These are phyloP conservation scores for Dendrocopos noguchii DNA, from an alignment of 2,113 vertebrate species.

Conservation along the genomic window DNA sequence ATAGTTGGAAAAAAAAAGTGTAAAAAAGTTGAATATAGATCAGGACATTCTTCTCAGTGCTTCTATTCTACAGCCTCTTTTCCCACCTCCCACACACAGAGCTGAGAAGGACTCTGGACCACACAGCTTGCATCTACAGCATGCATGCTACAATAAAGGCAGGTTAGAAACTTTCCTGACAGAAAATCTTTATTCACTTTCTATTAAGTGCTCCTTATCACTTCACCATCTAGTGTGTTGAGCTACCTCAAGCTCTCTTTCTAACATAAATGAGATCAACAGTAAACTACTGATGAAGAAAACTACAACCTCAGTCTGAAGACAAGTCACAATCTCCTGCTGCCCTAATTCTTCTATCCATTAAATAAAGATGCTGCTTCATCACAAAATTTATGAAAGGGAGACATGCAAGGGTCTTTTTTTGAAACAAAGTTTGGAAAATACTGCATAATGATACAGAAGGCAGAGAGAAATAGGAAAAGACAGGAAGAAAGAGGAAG, in stretches of 20 bases:
- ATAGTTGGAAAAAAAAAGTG: not conserved
- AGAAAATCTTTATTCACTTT: conserved; percentile 48
- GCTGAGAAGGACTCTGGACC: rapidly evolving
- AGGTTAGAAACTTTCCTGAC: not conserved
- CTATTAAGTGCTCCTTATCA: conserved; percentile 6
- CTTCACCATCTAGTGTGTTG: not conserved
- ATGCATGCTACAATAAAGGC: not conserved
- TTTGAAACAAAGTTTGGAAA: not conserved
- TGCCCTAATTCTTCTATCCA: not conserved
- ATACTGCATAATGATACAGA: not conserved
- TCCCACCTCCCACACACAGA: not conserved
- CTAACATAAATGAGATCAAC: not conserved
- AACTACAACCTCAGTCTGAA: not conserved
- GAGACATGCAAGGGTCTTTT: not conserved
- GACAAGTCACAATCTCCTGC: not conserved
- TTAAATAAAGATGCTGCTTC: not conserved
- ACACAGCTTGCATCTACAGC: not conserved
- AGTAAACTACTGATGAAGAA: not conserved
- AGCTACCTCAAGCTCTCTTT: not conserved
- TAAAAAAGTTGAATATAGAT: not conserved
- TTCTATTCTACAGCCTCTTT: not conserved
- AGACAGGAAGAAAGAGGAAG: not conserved
- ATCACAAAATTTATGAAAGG: not conserved
- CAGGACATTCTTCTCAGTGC: not conserved
- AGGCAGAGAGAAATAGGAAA: not conserved